phyloP scores from a whole-genome alignment of 2,888 invertebrate genomes.

The Pinctada fucata region DNA sequence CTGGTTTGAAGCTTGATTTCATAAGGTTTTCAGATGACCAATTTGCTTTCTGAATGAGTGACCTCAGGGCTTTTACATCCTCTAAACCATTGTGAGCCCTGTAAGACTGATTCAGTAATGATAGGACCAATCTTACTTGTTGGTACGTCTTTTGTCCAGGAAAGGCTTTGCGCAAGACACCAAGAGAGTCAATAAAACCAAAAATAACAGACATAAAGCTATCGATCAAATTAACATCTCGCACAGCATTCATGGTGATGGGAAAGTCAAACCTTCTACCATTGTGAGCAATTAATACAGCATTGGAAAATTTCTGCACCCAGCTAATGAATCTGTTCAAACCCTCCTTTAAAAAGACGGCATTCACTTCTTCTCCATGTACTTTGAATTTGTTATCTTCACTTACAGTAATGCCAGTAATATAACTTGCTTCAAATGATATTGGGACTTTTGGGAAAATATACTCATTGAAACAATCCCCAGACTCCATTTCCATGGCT shows the following conservation, averaged over 20 bases:
- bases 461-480: conserved; percentile 16
- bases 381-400: conserved; percentile 13
- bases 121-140: conserved; percentile 24
- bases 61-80: conserved; percentile 29
- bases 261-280: conserved; percentile 43
- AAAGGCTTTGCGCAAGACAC: conserved; percentile 25
- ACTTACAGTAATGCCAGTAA: conserved; percentile 33
- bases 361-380: conserved; percentile 10
- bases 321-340: conserved; percentile 17
- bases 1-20: not conserved
- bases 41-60: not conserved
- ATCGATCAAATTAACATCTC: not conserved
- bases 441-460: conserved; percentile 28
- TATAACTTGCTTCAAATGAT: conserved; percentile 9
- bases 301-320: conserved; percentile 30
- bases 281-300: conserved; percentile 39
- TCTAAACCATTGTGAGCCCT: conserved; percentile 36
- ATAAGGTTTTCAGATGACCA: not conserved
- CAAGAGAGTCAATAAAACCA: conserved; percentile 30
- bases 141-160: conserved; percentile 28
- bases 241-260: conserved; percentile 15
- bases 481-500: conserved; percentile 18
- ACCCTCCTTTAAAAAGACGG: conserved; percentile 5
- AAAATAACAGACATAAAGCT: conserved; percentile 14
- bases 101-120: conserved; percentile 23